Evolutionary conservation across 2,797 vertebrate species (phyloP), one percentile per base, ranked within the genome.

Genomic region (Pitangus sulphuratus): DNA sequence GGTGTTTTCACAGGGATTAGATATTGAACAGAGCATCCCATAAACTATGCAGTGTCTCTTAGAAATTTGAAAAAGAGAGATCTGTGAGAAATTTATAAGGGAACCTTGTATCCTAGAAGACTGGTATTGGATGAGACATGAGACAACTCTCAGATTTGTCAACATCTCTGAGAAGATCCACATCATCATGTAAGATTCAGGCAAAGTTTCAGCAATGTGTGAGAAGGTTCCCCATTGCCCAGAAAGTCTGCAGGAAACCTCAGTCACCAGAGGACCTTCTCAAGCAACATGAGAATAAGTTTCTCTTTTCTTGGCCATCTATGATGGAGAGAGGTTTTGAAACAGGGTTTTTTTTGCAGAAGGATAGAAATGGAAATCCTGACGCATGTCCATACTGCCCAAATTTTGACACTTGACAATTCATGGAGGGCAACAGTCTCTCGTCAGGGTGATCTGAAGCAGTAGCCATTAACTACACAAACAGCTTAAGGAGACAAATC

Each of bases 51-150:
- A 83, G 42, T 77, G 48, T 31, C 50, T 92, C 61, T 61, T 62
- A 70, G 66, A 84, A 91, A 84, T 65, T 78, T 76, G 70, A 95
- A 87, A 56, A 89, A 37, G 47, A 84, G 37, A 89, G 33, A 15
- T 62, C 56, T 90, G 48, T 96, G 65, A 81, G 93, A 84, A 44
- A 53, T 88, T 93, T 88, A 45, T 88, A 45, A 86, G 66, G 44
- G 64, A 89, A 60, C 21, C 9, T 86, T 47, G 58, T 81, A 66
- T 76, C 33, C 44, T 3, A 74, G 79, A 77, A 93, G 90, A 60
- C 44, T 22, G 17, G 22, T 51, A 45, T 48, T 84, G 35, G 51
- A 53, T 72, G 84, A 89, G 54, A 87, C 75, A 84, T 81, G 72
- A 81, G 76, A 50, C 47, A 88, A 37, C 31, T 62, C 45, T 75